Base-by-base conservation (phyloP, 2,888 invertebrate genomes). In the Pharmacophagus antenor region DNA sequence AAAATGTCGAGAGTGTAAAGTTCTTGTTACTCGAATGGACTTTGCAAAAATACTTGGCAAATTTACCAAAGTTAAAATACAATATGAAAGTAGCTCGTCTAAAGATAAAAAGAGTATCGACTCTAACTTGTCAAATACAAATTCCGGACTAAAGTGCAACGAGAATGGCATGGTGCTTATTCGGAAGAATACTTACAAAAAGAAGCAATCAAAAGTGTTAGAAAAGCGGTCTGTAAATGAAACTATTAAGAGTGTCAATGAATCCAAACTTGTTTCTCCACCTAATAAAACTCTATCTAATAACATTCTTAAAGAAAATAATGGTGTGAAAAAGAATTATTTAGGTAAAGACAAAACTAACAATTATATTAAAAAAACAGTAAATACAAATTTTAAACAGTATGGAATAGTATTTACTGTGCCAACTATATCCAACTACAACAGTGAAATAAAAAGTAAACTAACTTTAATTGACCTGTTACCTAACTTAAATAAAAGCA, bases 11-110 rank as follows among this genome's bases (percentile, higher is more conserved):
- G 88, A 89, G 47, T 90, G 88, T 74, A 76, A 84, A 63, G 88
- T 91, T 61, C 79, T 84, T 59, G 82, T 90, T 60, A 87, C 85
- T 65, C 84, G 83, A 64, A 88, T 91, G 89, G 88, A 91, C 73
- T 90, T 90, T 78, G 88, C 86, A 62, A 90, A 85, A 74, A 89
- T 90, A 66, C 73, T 90, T 62, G 90, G 90, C 63, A 90, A 85
- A 81, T 89, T 88, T 70, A 90, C 88, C 6, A 89, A 88, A 76
- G 90, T 90, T 2, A 90, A 89, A 73, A 89, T 90, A 49, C 87
- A 90, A 62, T 90, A 88, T 69, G 89, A 89, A 74, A 86, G 78
- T 62, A 80, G 73, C 69, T 69, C 79, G 5, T 72, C 81, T 7
- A 85, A 82, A 76, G 64, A 75, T 51, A 82, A 81, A 69, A 76